phyloP scores from a whole-genome alignment of 2,797 vertebrate genomes.

The Parotocinclus haroldoi region DNA sequence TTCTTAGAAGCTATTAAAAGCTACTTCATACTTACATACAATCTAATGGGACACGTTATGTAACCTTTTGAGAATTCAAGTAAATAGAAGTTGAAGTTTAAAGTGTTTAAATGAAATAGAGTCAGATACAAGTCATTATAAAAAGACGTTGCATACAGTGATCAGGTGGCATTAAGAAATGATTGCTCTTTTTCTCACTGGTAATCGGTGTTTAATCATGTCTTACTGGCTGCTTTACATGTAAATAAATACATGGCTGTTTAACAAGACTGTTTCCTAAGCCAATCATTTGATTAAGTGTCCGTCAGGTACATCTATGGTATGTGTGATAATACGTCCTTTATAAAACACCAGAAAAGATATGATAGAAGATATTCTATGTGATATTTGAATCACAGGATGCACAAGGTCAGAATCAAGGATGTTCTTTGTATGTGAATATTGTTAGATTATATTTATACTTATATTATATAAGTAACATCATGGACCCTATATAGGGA shows the following conservation, averaged over 20 bases:
- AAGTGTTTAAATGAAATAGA: too few relatives aligned
- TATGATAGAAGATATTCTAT: too few relatives aligned
- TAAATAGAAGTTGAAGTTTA: too few relatives aligned
- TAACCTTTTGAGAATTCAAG: too few relatives aligned
- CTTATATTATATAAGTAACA: too few relatives aligned
- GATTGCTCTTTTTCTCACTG: not conserved
- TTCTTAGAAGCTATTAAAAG: too few relatives aligned
- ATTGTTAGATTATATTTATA: conserved; percentile 1
- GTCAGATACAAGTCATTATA: too few relatives aligned
- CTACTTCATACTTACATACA: too few relatives aligned
- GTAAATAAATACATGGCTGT: conserved; percentile 26
- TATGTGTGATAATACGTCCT: not conserved
- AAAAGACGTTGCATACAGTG: too few relatives aligned
- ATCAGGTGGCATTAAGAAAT: not conserved
- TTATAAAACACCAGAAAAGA: too few relatives aligned
- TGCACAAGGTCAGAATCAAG: not conserved
- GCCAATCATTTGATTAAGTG: not conserved
- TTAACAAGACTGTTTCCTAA: not conserved
- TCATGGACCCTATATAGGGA: not conserved
- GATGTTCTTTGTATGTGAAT: not conserved
- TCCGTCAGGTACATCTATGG: not conserved
- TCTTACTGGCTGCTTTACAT: conserved; percentile 9
- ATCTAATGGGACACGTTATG: too few relatives aligned
- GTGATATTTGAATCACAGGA: not conserved
- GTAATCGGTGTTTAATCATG: conserved; percentile 9